A percentile compares a stretch with the other conserved stretches of the same genome.
These are phyloP conservation scores for Taeniopygia guttata DNA, from an alignment of 2,797 vertebrate genomes.

Conservation along the genomic window DNA sequence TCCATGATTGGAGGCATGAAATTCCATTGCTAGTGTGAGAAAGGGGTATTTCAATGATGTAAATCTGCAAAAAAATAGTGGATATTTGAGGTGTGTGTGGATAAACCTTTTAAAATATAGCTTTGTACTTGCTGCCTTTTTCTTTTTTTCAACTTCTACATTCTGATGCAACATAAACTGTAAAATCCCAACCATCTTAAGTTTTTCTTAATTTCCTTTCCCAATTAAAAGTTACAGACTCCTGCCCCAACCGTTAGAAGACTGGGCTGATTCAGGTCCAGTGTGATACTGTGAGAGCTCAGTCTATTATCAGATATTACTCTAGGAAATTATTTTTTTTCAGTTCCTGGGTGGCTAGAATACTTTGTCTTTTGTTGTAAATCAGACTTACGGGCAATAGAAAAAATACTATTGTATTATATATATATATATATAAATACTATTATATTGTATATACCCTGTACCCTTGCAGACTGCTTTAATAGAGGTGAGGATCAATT, in stretches of 20 bases:
- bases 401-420: too few relatives aligned
- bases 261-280: background rate
- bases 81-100: background rate
- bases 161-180: background rate
- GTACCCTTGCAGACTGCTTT: background rate
- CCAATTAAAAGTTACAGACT: rapidly evolving
- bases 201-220: background rate
- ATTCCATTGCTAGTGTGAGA: background rate
- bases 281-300: background rate
- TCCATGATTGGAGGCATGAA: background rate
- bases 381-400: background rate
- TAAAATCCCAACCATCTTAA: background rate
- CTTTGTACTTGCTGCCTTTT: background rate
- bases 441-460: too few relatives aligned
- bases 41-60: background rate
- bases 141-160: background rate
- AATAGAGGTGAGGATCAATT: background rate
- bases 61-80: background rate
- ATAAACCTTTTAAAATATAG: background rate
- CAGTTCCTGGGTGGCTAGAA: background rate
- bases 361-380: background rate
- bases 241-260: rapidly evolving
- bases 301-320: background rate
- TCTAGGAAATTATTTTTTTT: background rate
- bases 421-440: too few relatives aligned